Conservation (phyloP, 2,888 invertebrate genomes). For the Amphimallon solstitiale region DNA sequence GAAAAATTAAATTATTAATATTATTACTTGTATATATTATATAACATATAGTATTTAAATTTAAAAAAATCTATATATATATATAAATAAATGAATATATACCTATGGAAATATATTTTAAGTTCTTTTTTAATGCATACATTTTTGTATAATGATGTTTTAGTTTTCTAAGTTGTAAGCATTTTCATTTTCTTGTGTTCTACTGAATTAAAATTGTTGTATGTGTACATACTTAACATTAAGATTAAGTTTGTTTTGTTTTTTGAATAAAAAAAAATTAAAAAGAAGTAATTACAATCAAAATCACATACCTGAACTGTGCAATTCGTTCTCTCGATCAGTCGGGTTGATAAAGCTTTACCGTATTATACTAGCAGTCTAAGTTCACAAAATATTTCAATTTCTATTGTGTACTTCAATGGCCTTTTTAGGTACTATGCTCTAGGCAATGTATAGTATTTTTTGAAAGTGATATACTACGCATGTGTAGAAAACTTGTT, state of each 20-base stretch:
- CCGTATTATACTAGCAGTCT: constrained; percentile 17
- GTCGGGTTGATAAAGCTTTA: constrained; percentile 30
- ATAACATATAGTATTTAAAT: constrained; percentile 62
- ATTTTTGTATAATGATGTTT: constrained; percentile 20
- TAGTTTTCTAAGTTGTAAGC: neutral
- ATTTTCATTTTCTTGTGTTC: constrained; percentile 30
- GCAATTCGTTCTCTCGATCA: constrained; percentile 16
- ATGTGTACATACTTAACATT: constrained; percentile 10
- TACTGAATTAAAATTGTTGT: constrained; percentile 7
- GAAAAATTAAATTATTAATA: constrained; percentile 57
- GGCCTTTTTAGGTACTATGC: constrained; percentile 33
- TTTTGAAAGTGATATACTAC: constrained; percentile 38
- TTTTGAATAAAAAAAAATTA: constrained; percentile 3
- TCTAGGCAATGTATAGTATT: constrained; percentile 41
- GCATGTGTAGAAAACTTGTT: constrained; percentile 23
- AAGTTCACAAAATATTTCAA: neutral
- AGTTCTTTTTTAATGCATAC: constrained; percentile 17
- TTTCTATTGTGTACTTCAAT: constrained; percentile 20
- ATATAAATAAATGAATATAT: constrained; percentile 15
- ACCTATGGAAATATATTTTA: constrained; percentile 20
- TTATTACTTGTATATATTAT: constrained; percentile 49
- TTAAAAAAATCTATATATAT: constrained; percentile 22
- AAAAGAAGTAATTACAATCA: constrained; percentile 10
- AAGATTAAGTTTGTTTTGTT: constrained; percentile 15
- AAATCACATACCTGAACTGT: constrained; percentile 29